phyloP scores from a whole-genome alignment of 2,888 invertebrate species.

The Tortrix viridana region DNA sequence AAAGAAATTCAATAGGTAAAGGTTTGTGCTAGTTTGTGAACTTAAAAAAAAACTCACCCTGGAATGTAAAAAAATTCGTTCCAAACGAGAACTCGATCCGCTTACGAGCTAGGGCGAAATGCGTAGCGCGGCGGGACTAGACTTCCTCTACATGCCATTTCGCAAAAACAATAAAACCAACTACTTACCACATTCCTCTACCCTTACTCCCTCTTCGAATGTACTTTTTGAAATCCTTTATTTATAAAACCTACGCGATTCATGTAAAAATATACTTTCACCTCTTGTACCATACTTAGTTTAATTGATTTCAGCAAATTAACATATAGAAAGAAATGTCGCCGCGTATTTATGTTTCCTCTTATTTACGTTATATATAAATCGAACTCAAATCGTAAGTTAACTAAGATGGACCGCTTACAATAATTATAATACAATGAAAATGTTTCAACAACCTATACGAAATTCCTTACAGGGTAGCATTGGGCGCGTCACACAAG shows the following conservation, averaged over 20 bases:
- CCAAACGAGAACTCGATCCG: constrained; percentile 60
- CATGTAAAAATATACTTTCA: constrained; percentile 35
- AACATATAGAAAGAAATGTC: constrained; percentile 73
- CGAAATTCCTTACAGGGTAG: constrained; percentile 28
- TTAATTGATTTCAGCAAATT: constrained; percentile 60
- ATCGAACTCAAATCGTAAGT: constrained; percentile 48
- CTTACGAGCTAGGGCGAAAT: constrained; percentile 77
- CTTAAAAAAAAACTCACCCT: constrained; percentile 59
- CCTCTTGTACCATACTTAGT: constrained; percentile 15
- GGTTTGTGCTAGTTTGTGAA: constrained; percentile 67
- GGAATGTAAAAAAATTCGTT: constrained; percentile 80
- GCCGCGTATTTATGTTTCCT: constrained; percentile 59
- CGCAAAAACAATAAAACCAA: constrained; percentile 51
- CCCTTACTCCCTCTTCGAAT: constrained; percentile 9
- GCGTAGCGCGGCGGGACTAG: constrained; percentile 80
- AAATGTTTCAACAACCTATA: constrained; percentile 39
- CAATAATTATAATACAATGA: constrained; percentile 50
- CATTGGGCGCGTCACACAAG: neutral
- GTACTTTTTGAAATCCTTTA: constrained; percentile 22
- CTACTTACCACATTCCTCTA: constrained; percentile 9
- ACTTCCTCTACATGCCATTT: constrained; percentile 67
- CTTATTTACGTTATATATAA: constrained; percentile 37
- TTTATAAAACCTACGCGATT: constrained; percentile 25
- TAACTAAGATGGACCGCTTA: constrained; percentile 49
- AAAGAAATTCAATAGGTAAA: constrained; percentile 31